A percentile compares a stretch with the other conserved stretches of the same genome.
These are phyloP conservation scores for Isoperla grammatica DNA, from an alignment of 2,888 invertebrate species.

Conservation along the genomic window DNA sequence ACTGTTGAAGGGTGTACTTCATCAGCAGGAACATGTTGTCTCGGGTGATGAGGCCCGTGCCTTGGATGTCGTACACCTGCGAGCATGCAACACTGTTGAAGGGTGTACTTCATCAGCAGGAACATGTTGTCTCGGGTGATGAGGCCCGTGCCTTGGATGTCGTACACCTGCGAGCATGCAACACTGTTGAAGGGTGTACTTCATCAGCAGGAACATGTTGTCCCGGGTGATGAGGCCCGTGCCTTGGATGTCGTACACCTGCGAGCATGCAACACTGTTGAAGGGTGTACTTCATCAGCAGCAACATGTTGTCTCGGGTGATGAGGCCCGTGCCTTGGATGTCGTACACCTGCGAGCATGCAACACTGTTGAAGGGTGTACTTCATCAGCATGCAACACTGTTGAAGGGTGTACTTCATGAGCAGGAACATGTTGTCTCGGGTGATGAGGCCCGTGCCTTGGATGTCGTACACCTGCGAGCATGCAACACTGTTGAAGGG, in stretches of 20 bases:
- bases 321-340: too few species aligned
- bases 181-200: constrained; percentile 48
- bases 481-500: too few species aligned
- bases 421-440: too few species aligned
- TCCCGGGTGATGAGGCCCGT: constrained; percentile 63
- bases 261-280: too few species aligned
- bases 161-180: constrained; percentile 52
- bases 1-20: constrained; percentile 50
- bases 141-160: constrained; percentile 58
- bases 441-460: too few species aligned
- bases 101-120: constrained; percentile 53
- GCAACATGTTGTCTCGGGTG: too few species aligned
- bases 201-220: constrained; percentile 62
- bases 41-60: constrained; percentile 59
- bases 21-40: constrained; percentile 67
- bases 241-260: constrained; percentile 36
- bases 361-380: too few species aligned
- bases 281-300: too few species aligned
- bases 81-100: constrained; percentile 35
- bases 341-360: too few species aligned
- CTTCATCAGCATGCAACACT: too few species aligned
- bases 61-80: constrained; percentile 61
- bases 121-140: constrained; percentile 69
- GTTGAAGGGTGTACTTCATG: too few species aligned
- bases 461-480: too few species aligned